These are phyloP conservation scores for Entelurus aequoreus DNA, from an alignment of 2,113 vertebrate genomes.

Conservation along the genomic window DNA sequence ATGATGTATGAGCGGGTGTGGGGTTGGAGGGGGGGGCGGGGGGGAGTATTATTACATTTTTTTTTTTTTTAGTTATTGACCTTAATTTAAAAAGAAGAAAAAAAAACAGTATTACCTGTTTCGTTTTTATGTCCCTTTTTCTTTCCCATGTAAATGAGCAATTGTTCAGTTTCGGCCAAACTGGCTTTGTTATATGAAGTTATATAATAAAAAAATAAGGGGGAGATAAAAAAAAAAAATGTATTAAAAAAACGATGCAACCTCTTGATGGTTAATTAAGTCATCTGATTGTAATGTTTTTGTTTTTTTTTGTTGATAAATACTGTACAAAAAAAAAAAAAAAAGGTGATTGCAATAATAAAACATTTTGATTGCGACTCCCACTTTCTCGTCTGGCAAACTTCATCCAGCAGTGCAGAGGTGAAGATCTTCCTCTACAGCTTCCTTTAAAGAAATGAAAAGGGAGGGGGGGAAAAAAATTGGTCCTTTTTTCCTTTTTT, in stretches of 20 bases:
- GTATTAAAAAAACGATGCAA: slow-evolving; percentile 78
- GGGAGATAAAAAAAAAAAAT: slow-evolving; percentile 7
- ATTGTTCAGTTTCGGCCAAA: slow-evolving; percentile 75
- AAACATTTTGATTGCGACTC: slow-evolving; percentile 92
- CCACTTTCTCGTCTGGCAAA: slow-evolving; percentile 78
- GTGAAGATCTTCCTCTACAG: slow-evolving; percentile 79
- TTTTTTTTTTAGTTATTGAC: slow-evolving; percentile 76
- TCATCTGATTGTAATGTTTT: slow-evolving; percentile 96
- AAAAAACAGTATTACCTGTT: slow-evolving; percentile 71
- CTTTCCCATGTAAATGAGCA: slow-evolving; percentile 72
- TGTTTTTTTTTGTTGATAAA: slow-evolving; percentile 93
- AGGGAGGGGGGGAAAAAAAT: slow-evolving; percentile 34
- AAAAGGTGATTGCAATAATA: slow-evolving; percentile 89
- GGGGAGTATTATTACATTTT: slow-evolving; percentile 70
- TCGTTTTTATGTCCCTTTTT: slow-evolving; percentile 64
- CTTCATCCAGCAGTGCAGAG: slow-evolving; percentile 76
- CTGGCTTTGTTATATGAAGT: slow-evolving; percentile 62
- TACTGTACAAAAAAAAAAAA: slow-evolving; percentile 85
- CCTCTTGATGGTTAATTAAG: slow-evolving; percentile 80
- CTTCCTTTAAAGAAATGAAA: slow-evolving; percentile 73
- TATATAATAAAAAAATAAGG: neutral
- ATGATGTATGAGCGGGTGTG: slow-evolving; percentile 64
- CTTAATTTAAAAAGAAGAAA: slow-evolving; percentile 66
- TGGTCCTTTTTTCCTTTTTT: slow-evolving; percentile 71
- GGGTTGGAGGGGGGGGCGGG: too few relatives aligned